Evolutionary conservation across 2,113 vertebrate species (phyloP).

Genomic region (Malurus alboscapulatus): DNA sequence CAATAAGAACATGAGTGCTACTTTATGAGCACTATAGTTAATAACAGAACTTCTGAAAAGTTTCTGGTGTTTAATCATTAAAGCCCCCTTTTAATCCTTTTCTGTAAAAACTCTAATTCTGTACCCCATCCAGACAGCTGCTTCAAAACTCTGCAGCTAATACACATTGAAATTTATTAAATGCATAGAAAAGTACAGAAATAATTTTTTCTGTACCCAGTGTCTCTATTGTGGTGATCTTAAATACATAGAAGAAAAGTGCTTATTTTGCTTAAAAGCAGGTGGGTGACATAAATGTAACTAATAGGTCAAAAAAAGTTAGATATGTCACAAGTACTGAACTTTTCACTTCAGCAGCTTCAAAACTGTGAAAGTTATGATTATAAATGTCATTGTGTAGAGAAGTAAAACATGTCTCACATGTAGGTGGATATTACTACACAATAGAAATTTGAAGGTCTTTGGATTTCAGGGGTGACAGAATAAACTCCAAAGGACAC

Average conservation of each 20-base stretch:
- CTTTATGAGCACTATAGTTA: not conserved
- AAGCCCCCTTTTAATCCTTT: not conserved
- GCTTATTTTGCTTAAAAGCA: constrained; percentile 17
- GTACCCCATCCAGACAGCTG: not conserved
- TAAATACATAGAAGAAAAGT: not conserved
- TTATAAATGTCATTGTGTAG: not conserved
- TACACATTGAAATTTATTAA: not conserved
- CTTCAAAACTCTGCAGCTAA: not conserved
- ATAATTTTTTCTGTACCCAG: not conserved
- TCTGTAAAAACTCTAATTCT: not conserved
- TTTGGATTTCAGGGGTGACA: not conserved
- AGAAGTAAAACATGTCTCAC: constrained; percentile 2
- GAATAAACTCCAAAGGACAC: not conserved
- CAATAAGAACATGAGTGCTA: not conserved
- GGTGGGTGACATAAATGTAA: not conserved
- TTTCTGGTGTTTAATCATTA: not conserved
- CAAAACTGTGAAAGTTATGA: not conserved
- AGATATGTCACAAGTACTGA: not conserved
- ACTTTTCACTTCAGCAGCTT: constrained; percentile 8
- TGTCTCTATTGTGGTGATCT: not conserved
- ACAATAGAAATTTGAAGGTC: constrained; percentile 11
- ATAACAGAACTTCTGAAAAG: not conserved
- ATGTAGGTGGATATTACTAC: not conserved
- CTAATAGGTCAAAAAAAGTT: constrained; percentile 31
- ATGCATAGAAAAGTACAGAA: not conserved